Evolutionary conservation across 2,113 vertebrate genomes (phyloP).

Genomic region (Mesoclemmys tuberculata): DNA sequence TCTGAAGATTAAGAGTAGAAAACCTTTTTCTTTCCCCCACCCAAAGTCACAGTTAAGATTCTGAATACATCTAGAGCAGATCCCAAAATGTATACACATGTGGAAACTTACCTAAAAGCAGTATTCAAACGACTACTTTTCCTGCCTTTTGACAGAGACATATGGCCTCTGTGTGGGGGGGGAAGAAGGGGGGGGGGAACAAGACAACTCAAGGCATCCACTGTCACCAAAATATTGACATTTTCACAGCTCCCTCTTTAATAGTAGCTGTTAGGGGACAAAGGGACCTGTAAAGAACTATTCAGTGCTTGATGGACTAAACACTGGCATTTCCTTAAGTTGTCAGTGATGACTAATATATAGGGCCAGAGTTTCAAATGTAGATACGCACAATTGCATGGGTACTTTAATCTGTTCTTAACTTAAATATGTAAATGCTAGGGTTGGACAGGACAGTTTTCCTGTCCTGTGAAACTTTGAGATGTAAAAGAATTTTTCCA

Average conservation of each 20-base stretch:
- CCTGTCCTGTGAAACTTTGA: too few relatives aligned
- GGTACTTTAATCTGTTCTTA: too few relatives aligned
- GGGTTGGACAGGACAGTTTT: too few relatives aligned
- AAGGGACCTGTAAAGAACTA: constrained; percentile 1
- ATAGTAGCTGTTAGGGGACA: neutral
- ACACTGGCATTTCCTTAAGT: constrained; percentile 11
- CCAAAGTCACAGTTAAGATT: neutral
- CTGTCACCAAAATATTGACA: constrained; percentile 10
- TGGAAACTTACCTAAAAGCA: neutral
- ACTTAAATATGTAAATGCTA: too few relatives aligned
- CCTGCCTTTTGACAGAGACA: neutral
- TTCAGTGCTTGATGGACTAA: neutral
- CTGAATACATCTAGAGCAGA: neutral
- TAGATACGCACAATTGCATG: too few relatives aligned
- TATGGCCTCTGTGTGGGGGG: neutral
- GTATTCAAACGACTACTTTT: neutral
- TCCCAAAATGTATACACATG: neutral
- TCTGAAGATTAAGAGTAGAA: neutral
- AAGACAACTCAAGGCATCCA: neutral
- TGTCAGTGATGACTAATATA: too few relatives aligned
- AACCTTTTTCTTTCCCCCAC: neutral
- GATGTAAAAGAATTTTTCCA: too few relatives aligned
- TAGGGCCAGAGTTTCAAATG: too few relatives aligned
- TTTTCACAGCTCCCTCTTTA: neutral
- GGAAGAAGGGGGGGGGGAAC: too few relatives aligned